Evolutionary conservation across 2,888 invertebrate species (phyloP).

Genomic region (Troglohyphantes excavatus): DNA sequence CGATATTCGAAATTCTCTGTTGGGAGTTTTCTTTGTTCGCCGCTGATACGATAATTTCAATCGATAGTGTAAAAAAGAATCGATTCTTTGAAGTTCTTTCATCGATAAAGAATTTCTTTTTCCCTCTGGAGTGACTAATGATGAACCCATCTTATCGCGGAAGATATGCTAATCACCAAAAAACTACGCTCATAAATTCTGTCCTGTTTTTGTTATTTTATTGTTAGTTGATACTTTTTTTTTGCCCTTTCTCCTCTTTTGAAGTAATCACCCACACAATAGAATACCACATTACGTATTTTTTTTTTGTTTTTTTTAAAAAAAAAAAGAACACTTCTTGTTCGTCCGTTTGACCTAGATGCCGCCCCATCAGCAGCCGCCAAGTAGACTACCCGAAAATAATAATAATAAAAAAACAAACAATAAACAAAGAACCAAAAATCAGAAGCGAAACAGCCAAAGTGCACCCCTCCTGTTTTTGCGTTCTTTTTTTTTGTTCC

Average conservation of each 20-base stretch:
- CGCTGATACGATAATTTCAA: slow-evolving; percentile 60
- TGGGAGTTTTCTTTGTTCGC: slow-evolving; percentile 41
- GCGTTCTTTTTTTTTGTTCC: background rate
- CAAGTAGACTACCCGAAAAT: background rate
- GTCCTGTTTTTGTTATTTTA: slow-evolving; percentile 56
- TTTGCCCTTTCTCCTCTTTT: slow-evolving; percentile 26
- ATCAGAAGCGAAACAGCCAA: background rate
- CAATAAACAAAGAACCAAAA: slow-evolving; percentile 13
- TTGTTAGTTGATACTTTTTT: slow-evolving; percentile 8
- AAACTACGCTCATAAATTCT: slow-evolving; percentile 64
- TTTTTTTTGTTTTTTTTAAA: slow-evolving; percentile 7
- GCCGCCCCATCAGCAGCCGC: slow-evolving; percentile 47
- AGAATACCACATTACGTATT: slow-evolving; percentile 65
- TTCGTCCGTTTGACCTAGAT: slow-evolving; percentile 66
- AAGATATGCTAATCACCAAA: slow-evolving; percentile 72
- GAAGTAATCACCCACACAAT: slow-evolving; percentile 64
- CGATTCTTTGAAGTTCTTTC: slow-evolving; percentile 42
- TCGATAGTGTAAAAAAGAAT: slow-evolving; percentile 47
- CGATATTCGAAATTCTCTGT: slow-evolving; percentile 51
- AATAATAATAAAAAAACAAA: slow-evolving; percentile 4
- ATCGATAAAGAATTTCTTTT: slow-evolving; percentile 51
- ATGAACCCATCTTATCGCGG: slow-evolving; percentile 51
- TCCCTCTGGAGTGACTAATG: slow-evolving; percentile 52
- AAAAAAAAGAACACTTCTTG: background rate
- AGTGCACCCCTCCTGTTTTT: background rate